Percentiles rank a stretch among this genome's conserved stretches.
Evolutionary conservation across 2,113 vertebrate genomes (phyloP).

Genomic region (Marmota flaviventris): DNA sequence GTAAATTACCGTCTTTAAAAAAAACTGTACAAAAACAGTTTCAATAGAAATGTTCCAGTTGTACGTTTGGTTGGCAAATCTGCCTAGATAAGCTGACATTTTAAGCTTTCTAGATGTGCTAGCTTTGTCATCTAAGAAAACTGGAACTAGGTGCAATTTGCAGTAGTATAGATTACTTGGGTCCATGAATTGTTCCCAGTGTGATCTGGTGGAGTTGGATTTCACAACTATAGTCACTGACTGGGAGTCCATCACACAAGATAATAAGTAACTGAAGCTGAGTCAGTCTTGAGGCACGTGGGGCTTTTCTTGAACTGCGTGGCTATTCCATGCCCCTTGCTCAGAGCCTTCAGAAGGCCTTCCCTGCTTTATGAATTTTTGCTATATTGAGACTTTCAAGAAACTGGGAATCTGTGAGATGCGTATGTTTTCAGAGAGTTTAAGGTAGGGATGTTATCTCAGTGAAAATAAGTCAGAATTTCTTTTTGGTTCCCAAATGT

Average conservation of each 20-base stretch:
- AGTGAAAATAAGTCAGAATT: not conserved
- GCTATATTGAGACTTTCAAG: not conserved
- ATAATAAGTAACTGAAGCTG: not conserved
- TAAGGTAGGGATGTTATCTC: not conserved
- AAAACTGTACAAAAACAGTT: not conserved
- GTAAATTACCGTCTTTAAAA: not conserved
- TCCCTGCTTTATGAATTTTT: accelerated
- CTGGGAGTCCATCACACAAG: not conserved
- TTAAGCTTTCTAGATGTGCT: not conserved
- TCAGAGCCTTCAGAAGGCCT: not conserved
- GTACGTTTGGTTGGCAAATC: not conserved
- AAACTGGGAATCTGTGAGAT: not conserved
- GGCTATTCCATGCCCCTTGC: not conserved
- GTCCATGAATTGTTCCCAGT: not conserved
- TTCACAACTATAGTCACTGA: not conserved
- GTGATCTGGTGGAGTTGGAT: not conserved
- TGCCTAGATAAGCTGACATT: not conserved
- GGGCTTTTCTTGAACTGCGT: not conserved
- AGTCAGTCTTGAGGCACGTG: not conserved
- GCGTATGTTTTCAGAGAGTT: not conserved
- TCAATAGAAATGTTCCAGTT: not conserved
- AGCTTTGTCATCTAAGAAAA: not conserved
- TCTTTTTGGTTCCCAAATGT: not conserved
- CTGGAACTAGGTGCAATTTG: not conserved
- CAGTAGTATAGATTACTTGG: not conserved